A percentile compares a stretch with the other conserved stretches of the same genome.
These are phyloP conservation scores for Calameuta idolon DNA, from an alignment of 2,888 invertebrate genomes.

Conservation along the genomic window DNA sequence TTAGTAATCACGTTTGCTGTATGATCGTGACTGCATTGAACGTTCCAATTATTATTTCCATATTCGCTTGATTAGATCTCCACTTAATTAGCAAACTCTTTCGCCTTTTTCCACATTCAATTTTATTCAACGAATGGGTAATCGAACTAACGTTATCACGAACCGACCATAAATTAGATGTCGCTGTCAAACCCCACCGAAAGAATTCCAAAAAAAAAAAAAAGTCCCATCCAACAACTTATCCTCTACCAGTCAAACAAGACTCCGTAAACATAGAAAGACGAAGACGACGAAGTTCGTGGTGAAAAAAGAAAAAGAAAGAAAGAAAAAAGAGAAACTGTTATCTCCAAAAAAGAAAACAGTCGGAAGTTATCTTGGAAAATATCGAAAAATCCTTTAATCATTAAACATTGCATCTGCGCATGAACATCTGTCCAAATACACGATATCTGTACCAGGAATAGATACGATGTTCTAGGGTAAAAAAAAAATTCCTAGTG, in stretches of 20 bases:
- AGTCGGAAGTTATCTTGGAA: not conserved
- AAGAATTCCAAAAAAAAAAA: constrained; percentile 10
- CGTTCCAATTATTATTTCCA: not conserved
- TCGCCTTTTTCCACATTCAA: not conserved
- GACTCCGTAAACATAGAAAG: not conserved
- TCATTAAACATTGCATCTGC: constrained; percentile 1
- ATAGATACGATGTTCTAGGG: not conserved
- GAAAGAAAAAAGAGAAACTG: not conserved
- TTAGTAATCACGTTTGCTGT: not conserved
- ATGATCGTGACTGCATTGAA: not conserved
- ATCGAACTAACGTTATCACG: not conserved
- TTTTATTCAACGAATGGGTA: not conserved
- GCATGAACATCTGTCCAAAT: not conserved
- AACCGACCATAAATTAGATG: not conserved
- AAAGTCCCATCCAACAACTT: not conserved
- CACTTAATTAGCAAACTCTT: not conserved
- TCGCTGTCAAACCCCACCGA: not conserved
- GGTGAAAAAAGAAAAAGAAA: not conserved
- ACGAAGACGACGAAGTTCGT: not conserved
- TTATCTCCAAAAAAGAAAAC: constrained; percentile 1
- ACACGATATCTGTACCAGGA: not conserved
- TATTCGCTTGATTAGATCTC: not conserved
- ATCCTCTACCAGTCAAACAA: not conserved
- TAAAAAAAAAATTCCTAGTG: not conserved
- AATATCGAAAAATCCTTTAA: constrained; percentile 4